These are phyloP conservation scores for Muscidifurax raptorellus DNA, from an alignment of 1,140 invertebrate genomes.

Conservation along the genomic window DNA sequence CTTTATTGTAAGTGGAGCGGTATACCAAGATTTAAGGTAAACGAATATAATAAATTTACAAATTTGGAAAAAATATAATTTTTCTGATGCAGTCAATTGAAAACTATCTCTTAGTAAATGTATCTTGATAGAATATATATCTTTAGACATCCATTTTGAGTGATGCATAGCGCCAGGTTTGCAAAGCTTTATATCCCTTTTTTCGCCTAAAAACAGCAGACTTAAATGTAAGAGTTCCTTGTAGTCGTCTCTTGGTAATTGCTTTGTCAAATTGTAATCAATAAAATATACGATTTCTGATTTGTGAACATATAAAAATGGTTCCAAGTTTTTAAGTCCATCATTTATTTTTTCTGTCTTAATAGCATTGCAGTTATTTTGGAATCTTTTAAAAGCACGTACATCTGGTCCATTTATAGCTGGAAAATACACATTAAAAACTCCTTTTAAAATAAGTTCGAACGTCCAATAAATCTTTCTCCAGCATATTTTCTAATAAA, in stretches of 20 bases:
- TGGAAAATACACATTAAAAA: slow-evolving; percentile 54
- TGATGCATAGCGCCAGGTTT: slow-evolving; percentile 7
- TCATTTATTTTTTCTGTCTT: too few relatives aligned
- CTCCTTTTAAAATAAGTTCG: slow-evolving; percentile 60
- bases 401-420: slow-evolving; percentile 62
- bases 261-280: slow-evolving; percentile 18
- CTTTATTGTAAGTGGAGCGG: neutral
- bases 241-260: slow-evolving; percentile 51
- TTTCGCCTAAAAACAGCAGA: slow-evolving; percentile 56
- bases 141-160: too few relatives aligned
- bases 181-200: slow-evolving; percentile 10
- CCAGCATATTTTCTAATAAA: slow-evolving; percentile 60
- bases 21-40: neutral
- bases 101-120: neutral
- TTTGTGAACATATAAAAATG: neutral
- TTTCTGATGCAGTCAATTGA: too few relatives aligned
- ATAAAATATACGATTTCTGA: slow-evolving; percentile 6
- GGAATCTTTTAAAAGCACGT: slow-evolving; percentile 62
- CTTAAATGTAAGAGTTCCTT: slow-evolving; percentile 58
- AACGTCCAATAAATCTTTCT: slow-evolving; percentile 60
- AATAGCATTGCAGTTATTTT: slow-evolving; percentile 57
- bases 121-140: too few relatives aligned
- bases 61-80: neutral
- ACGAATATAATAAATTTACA: neutral
- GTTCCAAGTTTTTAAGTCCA: too few relatives aligned